A percentile compares a stretch with the other conserved stretches of the same genome.
phyloP scores from a whole-genome alignment of 2,888 invertebrate species.

The Amiota mariae region DNA sequence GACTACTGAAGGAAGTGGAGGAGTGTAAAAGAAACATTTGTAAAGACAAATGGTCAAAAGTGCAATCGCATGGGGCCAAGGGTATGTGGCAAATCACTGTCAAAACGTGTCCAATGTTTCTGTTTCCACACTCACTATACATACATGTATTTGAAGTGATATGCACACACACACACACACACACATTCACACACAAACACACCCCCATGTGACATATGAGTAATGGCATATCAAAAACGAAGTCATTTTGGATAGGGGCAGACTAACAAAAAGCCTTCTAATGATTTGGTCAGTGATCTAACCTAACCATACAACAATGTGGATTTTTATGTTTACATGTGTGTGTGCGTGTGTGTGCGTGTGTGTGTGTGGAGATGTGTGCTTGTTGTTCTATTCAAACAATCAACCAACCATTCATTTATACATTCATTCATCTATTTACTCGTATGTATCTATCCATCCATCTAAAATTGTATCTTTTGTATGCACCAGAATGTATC shows the following conservation, averaged over 20 bases:
- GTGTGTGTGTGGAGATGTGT: neutral
- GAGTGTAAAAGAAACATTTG: no score
- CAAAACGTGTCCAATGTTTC: no score
- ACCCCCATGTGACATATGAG: neutral
- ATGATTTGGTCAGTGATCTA: neutral
- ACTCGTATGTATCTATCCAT: no score
- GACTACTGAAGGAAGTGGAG: no score
- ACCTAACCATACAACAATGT: neutral
- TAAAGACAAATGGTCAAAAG: neutral
- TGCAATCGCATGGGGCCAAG: neutral
- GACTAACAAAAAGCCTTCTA: neutral
- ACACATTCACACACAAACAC: no score
- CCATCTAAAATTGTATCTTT: neutral
- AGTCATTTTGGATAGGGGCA: neutral
- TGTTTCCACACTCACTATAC: neutral
- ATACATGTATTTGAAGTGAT: neutral
- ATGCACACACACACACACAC: no score
- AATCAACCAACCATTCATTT: no score
- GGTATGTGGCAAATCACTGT: no score
- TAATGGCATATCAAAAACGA: constrained; percentile 9
- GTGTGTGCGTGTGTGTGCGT: neutral
- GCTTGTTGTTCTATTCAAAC: neutral
- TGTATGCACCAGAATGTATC: neutral
- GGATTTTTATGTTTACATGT: neutral
- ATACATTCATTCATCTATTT: no score